Conservation (phyloP, 2,888 invertebrate genomes). For the Dasypogon diadema region DNA sequence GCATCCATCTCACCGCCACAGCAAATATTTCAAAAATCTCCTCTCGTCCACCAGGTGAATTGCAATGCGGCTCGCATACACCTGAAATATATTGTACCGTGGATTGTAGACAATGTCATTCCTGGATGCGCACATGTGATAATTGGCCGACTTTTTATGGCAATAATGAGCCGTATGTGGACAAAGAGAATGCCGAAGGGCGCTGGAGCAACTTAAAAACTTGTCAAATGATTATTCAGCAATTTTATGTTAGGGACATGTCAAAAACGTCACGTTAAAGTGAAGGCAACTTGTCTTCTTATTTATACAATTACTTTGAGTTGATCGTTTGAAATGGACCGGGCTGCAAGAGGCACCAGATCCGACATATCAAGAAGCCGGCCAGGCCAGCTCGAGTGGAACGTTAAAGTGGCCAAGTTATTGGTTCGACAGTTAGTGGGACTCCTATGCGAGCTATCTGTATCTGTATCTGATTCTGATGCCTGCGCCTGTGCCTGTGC, state of each 20-base stretch:
- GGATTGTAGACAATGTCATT: constrained; percentile 33
- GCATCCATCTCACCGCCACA: not conserved
- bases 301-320: constrained; percentile 59
- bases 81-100: constrained; percentile 1
- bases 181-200: constrained; percentile 34
- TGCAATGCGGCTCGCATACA: not conserved
- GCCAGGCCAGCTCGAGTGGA: not conserved
- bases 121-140: constrained; percentile 43
- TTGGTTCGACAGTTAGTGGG: constrained; percentile 15
- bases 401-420: constrained; percentile 8
- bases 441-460: not conserved
- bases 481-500: not conserved
- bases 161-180: constrained; percentile 21
- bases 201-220: constrained; percentile 52
- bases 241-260: constrained; percentile 60
- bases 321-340: constrained; percentile 12
- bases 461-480: not conserved
- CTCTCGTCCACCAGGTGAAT: not conserved
- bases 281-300: constrained; percentile 61
- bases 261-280: constrained; percentile 61
- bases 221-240: constrained; percentile 57
- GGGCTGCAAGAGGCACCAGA: not conserved
- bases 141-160: constrained; percentile 44
- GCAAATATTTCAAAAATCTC: not conserved
- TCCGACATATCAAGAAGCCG: not conserved